Evolutionary conservation across 2,797 vertebrate species (phyloP).

Genomic region (Myoxocephalus aenaeus): DNA sequence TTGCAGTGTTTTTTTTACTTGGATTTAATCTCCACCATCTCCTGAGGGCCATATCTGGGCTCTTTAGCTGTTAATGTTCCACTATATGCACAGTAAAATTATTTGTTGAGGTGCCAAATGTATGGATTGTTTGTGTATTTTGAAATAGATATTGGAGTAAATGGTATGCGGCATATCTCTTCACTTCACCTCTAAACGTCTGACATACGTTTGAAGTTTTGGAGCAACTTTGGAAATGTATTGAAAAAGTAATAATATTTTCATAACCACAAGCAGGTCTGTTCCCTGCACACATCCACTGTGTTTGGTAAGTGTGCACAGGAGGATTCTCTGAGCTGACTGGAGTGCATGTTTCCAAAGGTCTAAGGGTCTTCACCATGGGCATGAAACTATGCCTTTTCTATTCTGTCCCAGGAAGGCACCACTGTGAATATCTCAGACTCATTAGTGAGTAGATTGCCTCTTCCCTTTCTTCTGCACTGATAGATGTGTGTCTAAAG

Average conservation of each 20-base stretch:
- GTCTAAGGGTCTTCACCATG: slow-evolving; percentile 26
- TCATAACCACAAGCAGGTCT: not conserved
- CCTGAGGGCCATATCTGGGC: not conserved
- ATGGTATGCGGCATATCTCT: not conserved
- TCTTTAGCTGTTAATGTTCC: not conserved
- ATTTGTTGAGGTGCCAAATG: not conserved
- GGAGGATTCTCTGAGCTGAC: slow-evolving; percentile 34
- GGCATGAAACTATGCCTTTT: slow-evolving; percentile 32
- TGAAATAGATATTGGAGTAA: not conserved
- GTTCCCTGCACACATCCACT: not conserved
- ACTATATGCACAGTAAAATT: not conserved
- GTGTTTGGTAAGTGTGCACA: not conserved
- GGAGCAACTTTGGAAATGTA: not conserved
- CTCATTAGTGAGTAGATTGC: slow-evolving; percentile 47
- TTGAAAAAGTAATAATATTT: not conserved
- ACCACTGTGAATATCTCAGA: slow-evolving; percentile 49
- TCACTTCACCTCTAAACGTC: not conserved
- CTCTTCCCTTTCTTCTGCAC: slow-evolving; percentile 26
- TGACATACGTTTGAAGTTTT: not conserved
- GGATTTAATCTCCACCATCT: not conserved
- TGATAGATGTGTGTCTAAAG: slow-evolving; percentile 27
- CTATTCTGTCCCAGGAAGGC: slow-evolving; percentile 29
- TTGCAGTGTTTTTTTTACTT: not conserved
- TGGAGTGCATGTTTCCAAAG: slow-evolving; percentile 22
- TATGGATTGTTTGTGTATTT: not conserved